Evolutionary conservation across 2,113 vertebrate genomes (phyloP).

Genomic region (Thamnaconus septentrionalis): DNA sequence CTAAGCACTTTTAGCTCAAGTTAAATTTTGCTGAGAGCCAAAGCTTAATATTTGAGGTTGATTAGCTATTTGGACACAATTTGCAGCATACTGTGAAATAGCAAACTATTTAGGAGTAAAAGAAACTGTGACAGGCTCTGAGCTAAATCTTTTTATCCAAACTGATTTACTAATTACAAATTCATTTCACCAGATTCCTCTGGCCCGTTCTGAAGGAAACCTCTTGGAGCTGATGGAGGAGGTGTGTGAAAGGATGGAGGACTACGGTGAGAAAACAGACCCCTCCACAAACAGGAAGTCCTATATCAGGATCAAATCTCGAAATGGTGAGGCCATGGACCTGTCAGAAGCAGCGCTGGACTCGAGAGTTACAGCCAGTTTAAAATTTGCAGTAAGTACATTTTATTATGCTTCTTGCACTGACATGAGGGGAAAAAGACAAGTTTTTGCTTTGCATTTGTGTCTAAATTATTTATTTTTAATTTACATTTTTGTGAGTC

Average conservation of each 20-base stretch:
- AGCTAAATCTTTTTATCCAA: too few species aligned
- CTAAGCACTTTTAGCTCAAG: too few species aligned
- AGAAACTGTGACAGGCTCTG: too few species aligned
- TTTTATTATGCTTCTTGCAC: too few species aligned
- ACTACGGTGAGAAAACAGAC: conserved; percentile 86
- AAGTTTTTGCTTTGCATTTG: neutral
- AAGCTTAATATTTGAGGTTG: too few species aligned
- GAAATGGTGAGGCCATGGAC: conserved; percentile 82
- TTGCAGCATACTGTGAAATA: too few species aligned
- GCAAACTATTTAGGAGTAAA: too few species aligned
- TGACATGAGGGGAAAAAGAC: neutral
- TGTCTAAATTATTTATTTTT: too few species aligned
- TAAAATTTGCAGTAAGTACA: conserved; percentile 88
- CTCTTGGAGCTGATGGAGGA: conserved; percentile 91
- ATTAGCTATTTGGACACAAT: too few species aligned
- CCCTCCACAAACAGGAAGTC: conserved; percentile 80
- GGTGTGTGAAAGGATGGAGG: conserved; percentile 93
- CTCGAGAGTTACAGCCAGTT: conserved; percentile 81
- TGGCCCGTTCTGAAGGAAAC: conserved; percentile 89
- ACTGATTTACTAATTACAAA: too few species aligned
- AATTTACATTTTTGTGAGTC: too few species aligned
- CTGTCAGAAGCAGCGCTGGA: conserved; percentile 84
- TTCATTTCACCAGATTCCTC: conserved; percentile 79
- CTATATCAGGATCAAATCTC: conserved; percentile 82
- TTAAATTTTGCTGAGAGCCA: too few species aligned